phyloP scores from a whole-genome alignment of 2,113 vertebrate genomes.

The Strix uralensis region DNA sequence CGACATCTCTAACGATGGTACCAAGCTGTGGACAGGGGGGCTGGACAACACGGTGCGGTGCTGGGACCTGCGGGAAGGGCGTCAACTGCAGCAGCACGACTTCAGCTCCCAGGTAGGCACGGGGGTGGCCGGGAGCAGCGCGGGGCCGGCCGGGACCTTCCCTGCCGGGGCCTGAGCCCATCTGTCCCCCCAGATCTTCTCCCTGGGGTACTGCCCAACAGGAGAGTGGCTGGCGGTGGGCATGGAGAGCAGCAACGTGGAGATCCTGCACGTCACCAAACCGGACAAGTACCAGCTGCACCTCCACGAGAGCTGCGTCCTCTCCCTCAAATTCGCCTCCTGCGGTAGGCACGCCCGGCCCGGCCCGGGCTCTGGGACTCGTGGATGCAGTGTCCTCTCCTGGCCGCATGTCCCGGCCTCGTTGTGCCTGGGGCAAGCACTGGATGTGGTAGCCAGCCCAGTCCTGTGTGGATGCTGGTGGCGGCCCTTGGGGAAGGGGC shows the following conservation, averaged over 20 bases:
- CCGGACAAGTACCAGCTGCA: conserved; percentile 77
- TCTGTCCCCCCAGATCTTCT: neutral
- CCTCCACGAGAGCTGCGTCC: conserved; percentile 87
- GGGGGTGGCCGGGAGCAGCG: rapidly evolving
- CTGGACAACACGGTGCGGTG: conserved; percentile 79
- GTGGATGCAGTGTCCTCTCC: neutral
- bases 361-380: neutral
- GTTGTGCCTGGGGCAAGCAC: rapidly evolving
- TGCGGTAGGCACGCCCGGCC: conserved; percentile 68
- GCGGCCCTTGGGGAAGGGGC: neutral
- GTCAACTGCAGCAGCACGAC: conserved; percentile 79
- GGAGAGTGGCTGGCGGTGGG: conserved; percentile 83
- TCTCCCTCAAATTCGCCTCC: conserved; percentile 89
- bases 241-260: conserved; percentile 84
- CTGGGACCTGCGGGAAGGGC: conserved; percentile 81
- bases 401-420: rapidly evolving
- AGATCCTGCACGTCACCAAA: conserved; percentile 77
- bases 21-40: conserved; percentile 76
- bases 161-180: neutral
- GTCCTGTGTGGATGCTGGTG: neutral
- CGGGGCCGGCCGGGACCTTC: rapidly evolving
- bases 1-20: conserved; percentile 72
- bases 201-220: conserved; percentile 71
- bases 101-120: conserved; percentile 74
- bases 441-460: rapidly evolving